Evolutionary conservation across 1,140 invertebrate genomes (phyloP), one percentile per base, ranked within the genome.

Genomic region (Heterodera carotae): DNA sequence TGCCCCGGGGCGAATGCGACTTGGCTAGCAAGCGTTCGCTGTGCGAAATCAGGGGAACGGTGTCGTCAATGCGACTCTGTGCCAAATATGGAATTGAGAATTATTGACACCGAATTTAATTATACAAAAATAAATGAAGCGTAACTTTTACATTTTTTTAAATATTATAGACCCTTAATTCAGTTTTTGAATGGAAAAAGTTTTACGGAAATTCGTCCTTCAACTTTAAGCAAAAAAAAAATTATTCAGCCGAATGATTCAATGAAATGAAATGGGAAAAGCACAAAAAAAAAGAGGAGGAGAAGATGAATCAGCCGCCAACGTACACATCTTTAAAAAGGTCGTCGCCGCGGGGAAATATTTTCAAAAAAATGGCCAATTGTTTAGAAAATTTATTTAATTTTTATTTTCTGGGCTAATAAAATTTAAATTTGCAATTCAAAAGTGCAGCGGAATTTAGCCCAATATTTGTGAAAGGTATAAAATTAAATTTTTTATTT

Each of bases 1-100:
- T 53, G 34, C 69, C 43, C 36, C 86, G 73, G 39, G 86, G 85
- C 27, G 84, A 86, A 62, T 73, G 78, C 25, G 85, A 79, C 67
- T 84, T 83, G 18, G 85, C 85, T 34, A 87, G 69, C 12, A 86
- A 66, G 34, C 85, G 86, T 76, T 86, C 85, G 62, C 79, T 82
- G 48, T 82, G 79, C 36, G 85, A 83, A 60, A 86, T 85, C 36
- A 86, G 69, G 10, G 85, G 85, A 27, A 82, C 84, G 62, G 84
- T 84, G 33, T 82, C 74, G 74, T 72, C 74, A 68, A 78, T 60
- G 36, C 76, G 77, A 39, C 71, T 80, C 84, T 86, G 77, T 81
- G 53, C 36, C 39, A 60, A 59, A 43, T 7, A 15, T 15, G 29
- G 29, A 36, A 12, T n/a, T n/a, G n/a, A n/a, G n/a, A 8, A 34